A percentile compares a stretch with the other conserved stretches of the same genome.
These are phyloP conservation scores for Patella depressa DNA, from an alignment of 2,888 invertebrate genomes.

Conservation along the genomic window DNA sequence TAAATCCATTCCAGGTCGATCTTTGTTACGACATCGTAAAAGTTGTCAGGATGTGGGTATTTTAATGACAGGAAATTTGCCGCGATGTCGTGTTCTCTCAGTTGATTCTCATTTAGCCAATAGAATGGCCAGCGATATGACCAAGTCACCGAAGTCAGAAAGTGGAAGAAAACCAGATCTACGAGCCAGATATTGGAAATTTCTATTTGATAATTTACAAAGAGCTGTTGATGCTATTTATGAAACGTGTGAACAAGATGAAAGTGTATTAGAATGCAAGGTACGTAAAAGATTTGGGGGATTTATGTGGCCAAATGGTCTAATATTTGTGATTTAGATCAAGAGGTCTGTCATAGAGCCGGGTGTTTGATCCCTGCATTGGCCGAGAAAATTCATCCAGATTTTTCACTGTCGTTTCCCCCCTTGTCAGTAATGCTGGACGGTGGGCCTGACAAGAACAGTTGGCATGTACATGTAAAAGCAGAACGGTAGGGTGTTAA, in stretches of 20 bases:
- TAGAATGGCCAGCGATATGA: slow-evolving; percentile 40
- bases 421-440: too few relatives aligned
- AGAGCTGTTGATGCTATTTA: slow-evolving; percentile 95
- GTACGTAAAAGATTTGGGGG: slow-evolving; percentile 57
- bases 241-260: slow-evolving; percentile 94
- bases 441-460: too few relatives aligned
- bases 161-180: slow-evolving; percentile 76
- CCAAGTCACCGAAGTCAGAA: slow-evolving; percentile 62
- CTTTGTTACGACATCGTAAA: slow-evolving; percentile 41
- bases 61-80: slow-evolving; percentile 1
- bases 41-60: slow-evolving; percentile 4
- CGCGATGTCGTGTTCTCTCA: background rate
- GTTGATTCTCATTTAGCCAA: slow-evolving; percentile 6
- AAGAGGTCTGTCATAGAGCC: too few relatives aligned
- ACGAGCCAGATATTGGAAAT: slow-evolving; percentile 94
- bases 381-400: too few relatives aligned
- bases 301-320: too few relatives aligned
- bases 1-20: slow-evolving; percentile 37
- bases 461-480: too few relatives aligned
- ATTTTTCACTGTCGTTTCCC: too few relatives aligned
- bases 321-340: too few relatives aligned
- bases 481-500: too few relatives aligned
- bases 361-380: too few relatives aligned
- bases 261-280: slow-evolving; percentile 90
- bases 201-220: slow-evolving; percentile 93